A percentile compares a stretch with the other conserved stretches of the same genome.
These are phyloP conservation scores for Myotis daubentonii DNA, from an alignment of 2,797 vertebrate genomes.

Conservation along the genomic window DNA sequence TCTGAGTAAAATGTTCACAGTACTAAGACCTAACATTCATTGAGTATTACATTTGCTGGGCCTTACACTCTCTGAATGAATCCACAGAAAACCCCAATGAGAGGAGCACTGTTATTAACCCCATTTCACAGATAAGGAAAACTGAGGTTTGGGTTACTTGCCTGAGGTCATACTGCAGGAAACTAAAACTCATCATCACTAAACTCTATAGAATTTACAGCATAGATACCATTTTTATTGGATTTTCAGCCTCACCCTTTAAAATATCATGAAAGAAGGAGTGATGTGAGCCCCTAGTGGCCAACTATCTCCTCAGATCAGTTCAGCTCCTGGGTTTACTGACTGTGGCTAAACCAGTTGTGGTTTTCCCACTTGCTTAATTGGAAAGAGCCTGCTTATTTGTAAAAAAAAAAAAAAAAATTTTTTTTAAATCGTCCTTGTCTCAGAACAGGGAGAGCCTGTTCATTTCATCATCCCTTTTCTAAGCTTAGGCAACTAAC, in stretches of 20 bases:
- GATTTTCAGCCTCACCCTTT: slow-evolving; percentile 4
- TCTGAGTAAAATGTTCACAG: neutral
- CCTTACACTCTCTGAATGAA: neutral
- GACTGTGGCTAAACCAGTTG: neutral
- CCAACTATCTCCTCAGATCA: neutral
- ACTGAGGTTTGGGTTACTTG: neutral
- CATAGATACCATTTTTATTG: neutral
- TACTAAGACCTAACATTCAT: neutral
- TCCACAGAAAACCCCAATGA: neutral
- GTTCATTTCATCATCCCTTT: neutral
- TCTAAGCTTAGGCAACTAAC: neutral
- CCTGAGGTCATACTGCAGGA: neutral
- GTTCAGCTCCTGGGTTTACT: neutral
- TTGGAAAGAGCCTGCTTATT: neutral
- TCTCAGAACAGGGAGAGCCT: neutral
- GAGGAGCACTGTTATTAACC: neutral
- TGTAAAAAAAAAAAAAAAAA: neutral
- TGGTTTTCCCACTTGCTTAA: neutral
- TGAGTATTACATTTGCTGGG: neutral
- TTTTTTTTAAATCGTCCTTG: neutral
- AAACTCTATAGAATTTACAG: neutral
- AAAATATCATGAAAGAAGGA: neutral
- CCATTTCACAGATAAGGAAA: slow-evolving; percentile 26
- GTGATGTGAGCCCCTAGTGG: neutral
- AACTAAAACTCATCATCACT: neutral